Base-by-base conservation (phyloP, 2,797 vertebrate species). In the Thripadectes ignobilis region DNA sequence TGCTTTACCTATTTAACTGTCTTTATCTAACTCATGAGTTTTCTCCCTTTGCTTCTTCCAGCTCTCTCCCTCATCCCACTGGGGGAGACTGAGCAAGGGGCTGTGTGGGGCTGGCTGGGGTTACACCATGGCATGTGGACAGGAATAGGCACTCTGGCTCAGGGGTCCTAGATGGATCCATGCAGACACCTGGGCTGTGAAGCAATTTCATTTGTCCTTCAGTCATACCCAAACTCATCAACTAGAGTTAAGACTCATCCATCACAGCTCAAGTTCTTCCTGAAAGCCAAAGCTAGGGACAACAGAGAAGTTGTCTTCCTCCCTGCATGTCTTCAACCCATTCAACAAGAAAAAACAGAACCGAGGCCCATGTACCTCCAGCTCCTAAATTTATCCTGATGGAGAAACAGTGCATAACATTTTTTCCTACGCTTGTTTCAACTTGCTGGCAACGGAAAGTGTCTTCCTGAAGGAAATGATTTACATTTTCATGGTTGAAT, bases 41-140 rank as follows among this genome's bases (percentile, higher is more conserved):
- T 48, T 51, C 27, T n/a, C 20, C 43, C 72, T 89, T 59, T 48
- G 34, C 17, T 27, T 32, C n/a, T 67, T 68, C 32, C 14, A 21
- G 9, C 14, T 48, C 26, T 74, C 48, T 63, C 41, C 20, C 36
- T 62, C 36, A 57, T 55, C 2, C 16, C 2, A 16, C 19, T 17
- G 23, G 3, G 4, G 20, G 23, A 43, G 18, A 61, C 48, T 36
- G 41, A 69, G 62, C 0, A 3, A 75, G 34, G 0, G 0, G 48
- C 15, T 48, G 34, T 22, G 48, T 49, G 49, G 57, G 43, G 23
- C 54, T 74, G 61, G 12, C 55, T 54, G 69, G 10, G 26, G 10
- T 61, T 36, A 75, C 34, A 54, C 13, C 32, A 43, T 2, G 8
- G 43, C 38, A 68, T 19, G 9, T 18, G 57, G 36, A 45, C 27